Conservation (phyloP, 2,888 invertebrate species). For the Oscheius sp. region DNA sequence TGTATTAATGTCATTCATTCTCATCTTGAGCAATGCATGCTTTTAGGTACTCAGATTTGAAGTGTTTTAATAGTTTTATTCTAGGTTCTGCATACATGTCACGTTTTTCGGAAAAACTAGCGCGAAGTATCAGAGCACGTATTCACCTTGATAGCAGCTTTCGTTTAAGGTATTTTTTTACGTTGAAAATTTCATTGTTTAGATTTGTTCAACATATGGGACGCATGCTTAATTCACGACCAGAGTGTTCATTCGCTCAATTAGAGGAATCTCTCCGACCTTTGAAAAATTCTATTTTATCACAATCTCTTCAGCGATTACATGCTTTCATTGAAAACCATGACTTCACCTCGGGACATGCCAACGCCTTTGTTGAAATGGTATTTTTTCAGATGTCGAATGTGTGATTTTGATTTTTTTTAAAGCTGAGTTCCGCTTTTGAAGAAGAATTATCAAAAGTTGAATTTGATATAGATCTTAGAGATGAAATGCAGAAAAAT, state of each 20-base stretch:
- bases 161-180: slow-evolving; percentile 15
- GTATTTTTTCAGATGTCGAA: slow-evolving; percentile 1
- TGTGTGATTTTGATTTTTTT: neutral
- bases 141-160: slow-evolving; percentile 44
- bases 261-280: slow-evolving; percentile 61
- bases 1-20: slow-evolving; percentile 46
- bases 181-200: neutral
- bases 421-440: slow-evolving; percentile 57
- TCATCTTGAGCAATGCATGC: slow-evolving; percentile 48
- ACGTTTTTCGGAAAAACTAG: slow-evolving; percentile 52
- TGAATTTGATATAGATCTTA: slow-evolving; percentile 61
- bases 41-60: too few relatives aligned
- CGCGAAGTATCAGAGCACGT: slow-evolving; percentile 44
- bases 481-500: slow-evolving; percentile 50
- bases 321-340: slow-evolving; percentile 83
- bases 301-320: slow-evolving; percentile 81
- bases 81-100: slow-evolving; percentile 28
- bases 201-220: slow-evolving; percentile 54
- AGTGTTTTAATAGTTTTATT: too few relatives aligned
- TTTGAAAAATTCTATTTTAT: slow-evolving; percentile 60
- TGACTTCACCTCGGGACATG: slow-evolving; percentile 46
- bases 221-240: slow-evolving; percentile 44
- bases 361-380: slow-evolving; percentile 54
- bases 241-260: slow-evolving; percentile 37
- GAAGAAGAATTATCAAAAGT: slow-evolving; percentile 61